Percentiles rank a stretch among this genome's conserved stretches.
These are phyloP conservation scores for Electrona antarctica DNA, from an alignment of 2,113 vertebrate species.

Conservation along the genomic window DNA sequence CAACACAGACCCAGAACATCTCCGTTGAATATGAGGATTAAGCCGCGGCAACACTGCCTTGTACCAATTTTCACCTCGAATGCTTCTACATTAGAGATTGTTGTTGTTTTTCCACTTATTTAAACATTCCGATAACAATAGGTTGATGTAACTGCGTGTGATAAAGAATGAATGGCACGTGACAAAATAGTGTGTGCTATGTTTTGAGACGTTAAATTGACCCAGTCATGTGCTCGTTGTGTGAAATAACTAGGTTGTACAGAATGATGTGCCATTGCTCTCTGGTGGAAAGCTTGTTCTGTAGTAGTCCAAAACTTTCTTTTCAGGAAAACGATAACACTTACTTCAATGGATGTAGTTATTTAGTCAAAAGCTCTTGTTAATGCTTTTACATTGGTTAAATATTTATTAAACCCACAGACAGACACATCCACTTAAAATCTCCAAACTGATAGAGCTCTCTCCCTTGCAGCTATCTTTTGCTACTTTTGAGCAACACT, in stretches of 20 bases:
- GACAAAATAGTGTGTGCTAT: constrained; percentile 5
- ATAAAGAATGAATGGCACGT: constrained; percentile 54
- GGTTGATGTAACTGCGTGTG: constrained; percentile 54
- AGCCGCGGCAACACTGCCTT: constrained; percentile 5
- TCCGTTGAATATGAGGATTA: constrained; percentile 38
- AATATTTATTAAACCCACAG: no score
- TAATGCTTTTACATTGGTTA: no score
- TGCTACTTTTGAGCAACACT: no score
- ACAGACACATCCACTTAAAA: no score
- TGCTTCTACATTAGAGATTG: neutral
- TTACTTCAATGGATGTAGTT: no score
- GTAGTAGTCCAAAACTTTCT: no score
- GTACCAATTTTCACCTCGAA: neutral
- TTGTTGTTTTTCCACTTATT: constrained; percentile 22
- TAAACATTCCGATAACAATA: constrained; percentile 34
- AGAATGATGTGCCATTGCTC: no score
- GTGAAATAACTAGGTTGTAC: neutral
- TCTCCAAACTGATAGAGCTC: no score
- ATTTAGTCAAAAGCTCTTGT: no score
- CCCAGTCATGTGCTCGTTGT: constrained; percentile 14
- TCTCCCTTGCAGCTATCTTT: no score
- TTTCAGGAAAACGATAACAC: no score
- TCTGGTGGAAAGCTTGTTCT: no score
- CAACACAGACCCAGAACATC: neutral
- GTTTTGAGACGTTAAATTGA: constrained; percentile 7